Evolutionary conservation across 2,797 vertebrate species (phyloP).

Genomic region (Rhodeus uyekii): DNA sequence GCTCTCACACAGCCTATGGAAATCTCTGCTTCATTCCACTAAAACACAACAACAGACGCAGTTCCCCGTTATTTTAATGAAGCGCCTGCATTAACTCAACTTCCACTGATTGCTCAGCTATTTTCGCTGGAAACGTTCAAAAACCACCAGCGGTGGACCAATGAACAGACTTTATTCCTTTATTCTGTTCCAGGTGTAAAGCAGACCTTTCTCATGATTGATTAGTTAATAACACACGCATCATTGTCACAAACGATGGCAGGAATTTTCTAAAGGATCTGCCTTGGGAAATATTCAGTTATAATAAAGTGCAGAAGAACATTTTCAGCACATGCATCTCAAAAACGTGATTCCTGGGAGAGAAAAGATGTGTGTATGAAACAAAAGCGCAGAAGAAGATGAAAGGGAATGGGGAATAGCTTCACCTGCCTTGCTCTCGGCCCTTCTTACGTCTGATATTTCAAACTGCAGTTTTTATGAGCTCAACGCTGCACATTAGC

Average conservation of each 20-base stretch:
- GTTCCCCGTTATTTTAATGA: background rate
- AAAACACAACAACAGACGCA: background rate
- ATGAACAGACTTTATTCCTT: background rate
- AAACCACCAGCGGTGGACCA: no score
- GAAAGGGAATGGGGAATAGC: constrained; percentile 68
- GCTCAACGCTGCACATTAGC: constrained; percentile 56
- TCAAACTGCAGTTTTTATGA: constrained; percentile 71
- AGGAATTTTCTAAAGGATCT: background rate
- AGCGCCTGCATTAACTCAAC: background rate
- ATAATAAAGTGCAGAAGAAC: background rate
- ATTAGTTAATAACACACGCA: background rate
- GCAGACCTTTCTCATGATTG: background rate
- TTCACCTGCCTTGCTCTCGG: constrained; percentile 61
- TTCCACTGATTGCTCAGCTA: background rate
- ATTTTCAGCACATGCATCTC: background rate
- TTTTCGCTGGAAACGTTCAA: background rate
- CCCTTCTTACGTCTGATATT: constrained; percentile 62
- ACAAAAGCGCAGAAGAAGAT: constrained; percentile 56
- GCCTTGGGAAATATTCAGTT: constrained; percentile 15
- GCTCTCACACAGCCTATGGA: background rate
- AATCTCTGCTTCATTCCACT: background rate
- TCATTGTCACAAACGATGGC: background rate
- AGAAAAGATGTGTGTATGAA: constrained; percentile 21
- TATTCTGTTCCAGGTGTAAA: background rate
- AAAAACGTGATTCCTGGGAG: constrained; percentile 26